phyloP scores from a whole-genome alignment of 2,797 vertebrate genomes.

The Mus minutoides region DNA sequence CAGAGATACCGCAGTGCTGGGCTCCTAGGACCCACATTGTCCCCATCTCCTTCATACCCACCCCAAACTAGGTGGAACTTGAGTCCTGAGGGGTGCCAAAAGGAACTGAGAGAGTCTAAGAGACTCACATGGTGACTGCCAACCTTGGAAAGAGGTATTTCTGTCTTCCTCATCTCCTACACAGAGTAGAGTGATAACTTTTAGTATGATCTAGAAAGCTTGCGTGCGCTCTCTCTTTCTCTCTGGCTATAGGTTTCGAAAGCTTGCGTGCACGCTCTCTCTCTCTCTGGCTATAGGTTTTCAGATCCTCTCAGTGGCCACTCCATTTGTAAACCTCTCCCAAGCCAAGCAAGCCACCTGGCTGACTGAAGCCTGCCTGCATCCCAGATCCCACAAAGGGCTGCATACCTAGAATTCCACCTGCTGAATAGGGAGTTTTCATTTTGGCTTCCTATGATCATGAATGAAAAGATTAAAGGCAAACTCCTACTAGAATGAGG shows the following conservation, averaged over 20 bases:
- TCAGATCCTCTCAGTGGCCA: not conserved
- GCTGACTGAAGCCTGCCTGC: not conserved
- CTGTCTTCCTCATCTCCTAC: not conserved
- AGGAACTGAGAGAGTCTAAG: not conserved
- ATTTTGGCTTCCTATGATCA: slow-evolving; percentile 47
- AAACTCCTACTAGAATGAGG: slow-evolving; percentile 37
- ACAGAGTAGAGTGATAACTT: not conserved
- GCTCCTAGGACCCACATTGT: not conserved
- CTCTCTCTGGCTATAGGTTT: not conserved
- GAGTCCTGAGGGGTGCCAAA: not conserved
- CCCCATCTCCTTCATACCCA: not conserved
- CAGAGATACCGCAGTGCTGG: not conserved
- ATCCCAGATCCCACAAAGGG: not conserved
- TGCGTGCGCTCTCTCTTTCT: too few relatives aligned
- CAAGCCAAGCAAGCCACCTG: slow-evolving; percentile 10
- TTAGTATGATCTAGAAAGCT: not conserved
- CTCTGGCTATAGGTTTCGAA: not conserved
- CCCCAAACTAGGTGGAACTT: not conserved
- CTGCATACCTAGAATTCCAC: not conserved
- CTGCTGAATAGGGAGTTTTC: slow-evolving; percentile 31
- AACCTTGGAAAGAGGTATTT: not conserved
- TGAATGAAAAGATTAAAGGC: slow-evolving; percentile 51
- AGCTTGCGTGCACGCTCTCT: too few relatives aligned
- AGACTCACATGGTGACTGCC: not conserved
- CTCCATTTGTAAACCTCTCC: not conserved